phyloP scores from a whole-genome alignment of 2,113 vertebrate genomes.

The Apus apus region DNA sequence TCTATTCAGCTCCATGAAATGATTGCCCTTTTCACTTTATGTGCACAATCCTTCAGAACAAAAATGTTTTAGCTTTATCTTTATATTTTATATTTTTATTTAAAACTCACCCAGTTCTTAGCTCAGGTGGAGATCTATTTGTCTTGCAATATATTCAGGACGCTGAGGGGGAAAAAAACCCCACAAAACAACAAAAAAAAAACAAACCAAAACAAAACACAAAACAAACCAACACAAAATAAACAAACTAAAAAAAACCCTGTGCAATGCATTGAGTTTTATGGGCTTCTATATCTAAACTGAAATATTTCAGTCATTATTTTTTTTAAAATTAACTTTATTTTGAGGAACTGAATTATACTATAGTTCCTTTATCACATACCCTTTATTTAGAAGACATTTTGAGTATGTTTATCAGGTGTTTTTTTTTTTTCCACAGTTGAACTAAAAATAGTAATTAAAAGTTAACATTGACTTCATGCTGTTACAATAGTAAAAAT shows the following conservation, averaged over 20 bases:
- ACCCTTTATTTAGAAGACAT: neutral
- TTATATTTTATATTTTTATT: neutral
- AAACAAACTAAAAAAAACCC: neutral
- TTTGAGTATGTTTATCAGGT: neutral
- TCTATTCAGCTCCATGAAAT: neutral
- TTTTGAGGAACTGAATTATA: neutral
- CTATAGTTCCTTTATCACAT: neutral
- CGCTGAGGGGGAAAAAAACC: neutral
- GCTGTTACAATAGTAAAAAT: accelerated
- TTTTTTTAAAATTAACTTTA: neutral
- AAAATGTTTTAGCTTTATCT: neutral
- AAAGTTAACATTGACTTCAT: neutral
- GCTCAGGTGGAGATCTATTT: neutral
- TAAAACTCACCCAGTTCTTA: neutral
- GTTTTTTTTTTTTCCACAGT: neutral
- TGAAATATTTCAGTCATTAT: neutral
- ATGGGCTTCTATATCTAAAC: accelerated
- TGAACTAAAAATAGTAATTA: neutral
- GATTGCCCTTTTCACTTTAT: neutral
- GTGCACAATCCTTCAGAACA: neutral
- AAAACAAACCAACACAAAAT: neutral
- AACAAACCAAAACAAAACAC: neutral
- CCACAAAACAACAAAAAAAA: accelerated
- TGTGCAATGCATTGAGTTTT: neutral
- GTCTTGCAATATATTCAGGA: neutral